phyloP scores from a whole-genome alignment of 1,140 invertebrate species.

The Limonius californicus region DNA sequence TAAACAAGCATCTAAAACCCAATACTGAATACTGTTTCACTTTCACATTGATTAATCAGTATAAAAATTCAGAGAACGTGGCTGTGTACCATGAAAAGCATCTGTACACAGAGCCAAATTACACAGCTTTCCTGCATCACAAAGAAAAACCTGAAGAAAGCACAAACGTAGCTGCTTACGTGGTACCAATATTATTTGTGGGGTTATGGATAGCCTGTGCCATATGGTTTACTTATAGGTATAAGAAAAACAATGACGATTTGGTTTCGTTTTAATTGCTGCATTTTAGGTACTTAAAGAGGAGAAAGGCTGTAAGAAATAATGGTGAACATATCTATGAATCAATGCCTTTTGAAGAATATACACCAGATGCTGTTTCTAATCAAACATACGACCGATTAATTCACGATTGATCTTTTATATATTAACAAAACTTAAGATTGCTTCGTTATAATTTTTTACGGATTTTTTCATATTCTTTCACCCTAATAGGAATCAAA shows the following conservation, averaged over 20 bases:
- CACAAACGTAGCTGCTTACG: not conserved
- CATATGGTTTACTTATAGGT: not conserved
- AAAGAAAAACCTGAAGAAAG: not conserved
- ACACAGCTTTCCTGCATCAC: not conserved
- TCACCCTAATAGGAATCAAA: no score
- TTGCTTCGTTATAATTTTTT: no score
- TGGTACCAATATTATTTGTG: not conserved
- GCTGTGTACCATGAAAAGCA: not conserved
- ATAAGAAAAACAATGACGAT: slow-evolving; percentile 1
- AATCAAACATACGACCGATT: not conserved
- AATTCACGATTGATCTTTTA: not conserved
- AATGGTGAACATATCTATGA: not conserved
- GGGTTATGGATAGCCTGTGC: not conserved
- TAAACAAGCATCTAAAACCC: not conserved
- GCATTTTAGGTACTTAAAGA: not conserved
- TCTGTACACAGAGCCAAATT: not conserved
- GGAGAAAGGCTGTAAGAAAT: not conserved
- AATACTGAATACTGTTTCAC: not conserved
- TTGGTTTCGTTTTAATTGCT: no score
- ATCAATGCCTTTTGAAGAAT: not conserved
- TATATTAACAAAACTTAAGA: no score
- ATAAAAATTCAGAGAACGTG: not conserved
- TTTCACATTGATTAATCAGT: not conserved
- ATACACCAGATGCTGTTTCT: not conserved
- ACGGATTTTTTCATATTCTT: no score